Evolutionary conservation across 2,888 invertebrate genomes (phyloP).

Genomic region (Coelinius sp.): DNA sequence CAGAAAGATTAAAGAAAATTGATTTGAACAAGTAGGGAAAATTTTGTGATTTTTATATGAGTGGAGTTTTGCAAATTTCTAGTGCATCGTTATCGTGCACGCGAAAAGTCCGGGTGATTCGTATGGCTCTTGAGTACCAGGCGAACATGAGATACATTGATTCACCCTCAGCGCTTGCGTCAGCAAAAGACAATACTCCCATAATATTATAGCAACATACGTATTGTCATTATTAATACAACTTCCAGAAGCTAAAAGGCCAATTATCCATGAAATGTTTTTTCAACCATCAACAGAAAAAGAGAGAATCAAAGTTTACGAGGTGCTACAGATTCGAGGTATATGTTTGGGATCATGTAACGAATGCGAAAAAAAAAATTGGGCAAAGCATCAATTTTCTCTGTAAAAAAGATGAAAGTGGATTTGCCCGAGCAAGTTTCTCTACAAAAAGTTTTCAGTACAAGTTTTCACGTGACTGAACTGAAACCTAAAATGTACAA

Average conservation of each 20-base stretch:
- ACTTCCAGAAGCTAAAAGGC: no score
- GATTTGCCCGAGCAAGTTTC: background rate
- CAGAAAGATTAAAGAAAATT: no score
- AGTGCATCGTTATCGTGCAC: constrained; percentile 34
- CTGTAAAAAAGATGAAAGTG: background rate
- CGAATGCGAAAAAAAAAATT: background rate
- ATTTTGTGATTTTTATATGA: no score
- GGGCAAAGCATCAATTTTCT: background rate
- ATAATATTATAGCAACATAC: background rate
- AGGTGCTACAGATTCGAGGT: no score
- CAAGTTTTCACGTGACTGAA: background rate
- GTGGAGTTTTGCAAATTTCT: constrained; percentile 8
- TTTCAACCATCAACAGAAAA: no score
- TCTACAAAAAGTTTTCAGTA: background rate
- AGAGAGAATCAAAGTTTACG: no score
- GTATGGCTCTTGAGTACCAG: constrained; percentile 50
- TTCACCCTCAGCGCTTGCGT: constrained; percentile 21
- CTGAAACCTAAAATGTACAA: background rate
- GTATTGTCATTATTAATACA: no score
- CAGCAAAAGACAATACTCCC: background rate
- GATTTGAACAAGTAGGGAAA: no score
- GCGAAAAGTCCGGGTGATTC: constrained; percentile 57
- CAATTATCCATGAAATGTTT: no score
- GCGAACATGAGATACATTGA: constrained; percentile 46
- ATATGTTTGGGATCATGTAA: no score